phyloP scores from a whole-genome alignment of 2,797 vertebrate genomes.

The Onychomys arenicola region DNA sequence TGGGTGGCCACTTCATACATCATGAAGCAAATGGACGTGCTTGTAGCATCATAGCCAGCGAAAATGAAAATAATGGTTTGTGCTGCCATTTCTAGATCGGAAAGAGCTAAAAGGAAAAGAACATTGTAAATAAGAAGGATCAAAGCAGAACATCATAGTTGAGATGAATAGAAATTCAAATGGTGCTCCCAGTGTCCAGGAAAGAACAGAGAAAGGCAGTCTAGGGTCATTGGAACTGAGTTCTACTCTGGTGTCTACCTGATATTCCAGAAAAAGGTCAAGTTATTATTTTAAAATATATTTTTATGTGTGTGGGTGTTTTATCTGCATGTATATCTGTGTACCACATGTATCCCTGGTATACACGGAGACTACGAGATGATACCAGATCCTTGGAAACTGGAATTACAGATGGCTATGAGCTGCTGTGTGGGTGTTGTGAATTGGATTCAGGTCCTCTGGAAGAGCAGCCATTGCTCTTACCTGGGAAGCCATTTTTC shows the following conservation, averaged over 20 bases:
- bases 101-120: conserved; percentile 64
- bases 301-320: not conserved
- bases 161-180: not conserved
- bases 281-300: not conserved
- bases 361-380: not conserved
- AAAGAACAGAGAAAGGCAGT: not conserved
- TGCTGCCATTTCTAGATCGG: conserved; percentile 70
- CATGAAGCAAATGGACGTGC: conserved; percentile 26
- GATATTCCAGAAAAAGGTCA: not conserved
- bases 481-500: not conserved
- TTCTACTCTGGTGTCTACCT: not conserved
- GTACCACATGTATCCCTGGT: not conserved
- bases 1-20: conserved; percentile 55
- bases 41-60: conserved; percentile 75
- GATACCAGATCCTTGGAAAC: not conserved
- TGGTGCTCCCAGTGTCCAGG: not conserved
- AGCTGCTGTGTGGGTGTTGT: not conserved
- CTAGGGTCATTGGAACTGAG: not conserved
- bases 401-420: not conserved
- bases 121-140: not conserved
- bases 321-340: not conserved
- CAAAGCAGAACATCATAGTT: not conserved
- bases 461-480: not conserved
- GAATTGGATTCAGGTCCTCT: not conserved
- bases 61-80: conserved; percentile 76